phyloP scores from a whole-genome alignment of 2,113 vertebrate genomes.

The Coracopsis vasa region DNA sequence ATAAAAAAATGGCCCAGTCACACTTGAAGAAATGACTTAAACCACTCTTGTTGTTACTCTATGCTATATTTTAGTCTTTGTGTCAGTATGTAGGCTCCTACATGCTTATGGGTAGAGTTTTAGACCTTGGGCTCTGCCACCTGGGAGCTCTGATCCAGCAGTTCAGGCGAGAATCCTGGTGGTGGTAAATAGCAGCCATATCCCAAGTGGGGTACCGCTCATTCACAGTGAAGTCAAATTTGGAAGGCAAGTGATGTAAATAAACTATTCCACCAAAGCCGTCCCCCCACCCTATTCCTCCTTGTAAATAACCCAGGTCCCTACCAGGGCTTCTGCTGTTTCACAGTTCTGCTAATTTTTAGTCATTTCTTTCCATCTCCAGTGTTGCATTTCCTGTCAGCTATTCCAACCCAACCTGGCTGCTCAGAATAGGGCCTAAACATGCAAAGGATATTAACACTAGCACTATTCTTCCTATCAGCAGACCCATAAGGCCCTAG shows the following conservation, averaged over 20 bases:
- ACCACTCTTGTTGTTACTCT: neutral
- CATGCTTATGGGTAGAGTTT: neutral
- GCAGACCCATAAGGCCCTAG: neutral
- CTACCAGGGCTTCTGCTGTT: neutral
- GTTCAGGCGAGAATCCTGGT: neutral
- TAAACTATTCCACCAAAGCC: neutral
- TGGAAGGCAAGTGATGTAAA: neutral
- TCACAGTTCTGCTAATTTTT: neutral
- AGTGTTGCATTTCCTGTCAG: neutral
- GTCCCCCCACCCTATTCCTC: neutral
- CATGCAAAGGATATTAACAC: neutral
- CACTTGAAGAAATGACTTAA: neutral
- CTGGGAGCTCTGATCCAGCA: neutral
- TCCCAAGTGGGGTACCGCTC: neutral
- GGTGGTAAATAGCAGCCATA: neutral
- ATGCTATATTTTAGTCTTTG: neutral
- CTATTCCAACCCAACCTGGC: neutral
- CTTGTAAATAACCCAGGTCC: neutral
- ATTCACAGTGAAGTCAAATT: rapidly evolving
- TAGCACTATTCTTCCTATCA: neutral
- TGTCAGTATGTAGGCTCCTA: neutral
- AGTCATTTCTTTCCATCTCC: neutral
- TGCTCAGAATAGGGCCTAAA: neutral
- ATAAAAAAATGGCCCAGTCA: neutral
- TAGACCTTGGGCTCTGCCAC: neutral